phyloP scores from a whole-genome alignment of 2,888 invertebrate genomes.

The Sarcophaga subvicina region DNA sequence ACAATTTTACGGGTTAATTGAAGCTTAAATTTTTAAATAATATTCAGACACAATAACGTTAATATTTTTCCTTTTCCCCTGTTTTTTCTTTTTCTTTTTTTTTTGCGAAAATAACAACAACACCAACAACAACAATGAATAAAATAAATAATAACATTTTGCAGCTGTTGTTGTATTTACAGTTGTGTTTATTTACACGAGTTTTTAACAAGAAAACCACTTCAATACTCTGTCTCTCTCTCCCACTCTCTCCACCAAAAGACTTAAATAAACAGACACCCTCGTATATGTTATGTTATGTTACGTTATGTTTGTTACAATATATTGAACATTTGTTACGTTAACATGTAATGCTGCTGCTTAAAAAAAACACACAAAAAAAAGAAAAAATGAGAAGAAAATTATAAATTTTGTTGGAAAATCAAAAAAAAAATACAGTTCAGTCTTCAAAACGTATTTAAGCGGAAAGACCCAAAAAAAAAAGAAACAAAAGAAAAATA shows the following conservation, averaged over 20 bases:
- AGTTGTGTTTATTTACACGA: conserved; percentile 33
- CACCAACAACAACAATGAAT: conserved; percentile 21
- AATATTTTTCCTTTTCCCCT: no score
- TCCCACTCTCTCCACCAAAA: no score
- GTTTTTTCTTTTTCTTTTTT: not conserved
- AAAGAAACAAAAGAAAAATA: not conserved
- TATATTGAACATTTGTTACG: not conserved
- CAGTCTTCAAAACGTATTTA: not conserved
- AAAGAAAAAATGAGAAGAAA: not conserved
- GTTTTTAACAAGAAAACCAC: conserved; percentile 47
- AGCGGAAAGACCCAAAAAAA: not conserved
- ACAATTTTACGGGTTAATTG: conserved; percentile 65
- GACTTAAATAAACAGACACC: not conserved
- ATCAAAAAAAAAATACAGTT: not conserved
- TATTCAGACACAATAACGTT: conserved; percentile 38
- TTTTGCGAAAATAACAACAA: conserved; percentile 34
- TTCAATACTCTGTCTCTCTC: not conserved
- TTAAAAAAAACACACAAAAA: no score
- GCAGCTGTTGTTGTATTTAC: conserved; percentile 60
- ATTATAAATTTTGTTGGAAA: not conserved
- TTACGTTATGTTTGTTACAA: not conserved
- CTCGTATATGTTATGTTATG: not conserved
- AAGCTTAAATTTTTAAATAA: conserved; percentile 63
- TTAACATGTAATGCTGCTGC: not conserved
- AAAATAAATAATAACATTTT: conserved; percentile 50